Evolutionary conservation across 2,113 vertebrate species (phyloP).

Genomic region (Glaucomys volans): DNA sequence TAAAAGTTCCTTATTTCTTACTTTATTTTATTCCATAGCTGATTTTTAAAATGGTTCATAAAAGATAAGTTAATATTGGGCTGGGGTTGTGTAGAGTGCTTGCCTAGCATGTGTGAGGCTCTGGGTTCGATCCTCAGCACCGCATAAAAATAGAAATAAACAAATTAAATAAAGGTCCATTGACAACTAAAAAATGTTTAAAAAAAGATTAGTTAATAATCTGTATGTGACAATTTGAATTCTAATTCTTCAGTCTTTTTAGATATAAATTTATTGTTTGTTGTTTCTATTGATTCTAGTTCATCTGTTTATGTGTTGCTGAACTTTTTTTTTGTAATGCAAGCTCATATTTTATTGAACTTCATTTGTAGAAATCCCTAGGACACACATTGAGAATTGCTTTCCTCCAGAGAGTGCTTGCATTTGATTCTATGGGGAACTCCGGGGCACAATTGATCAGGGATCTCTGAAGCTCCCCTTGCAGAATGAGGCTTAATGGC

Average conservation of each 20-base stretch:
- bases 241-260: conserved; percentile 32
- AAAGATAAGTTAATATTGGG: background rate
- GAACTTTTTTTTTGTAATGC: background rate
- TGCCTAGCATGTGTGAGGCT: too few species aligned
- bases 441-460: background rate
- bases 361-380: conserved; percentile 46
- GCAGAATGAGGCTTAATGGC: background rate
- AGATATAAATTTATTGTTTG: background rate
- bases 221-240: background rate
- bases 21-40: conserved; percentile 10
- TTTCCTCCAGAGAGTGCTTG: conserved; percentile 2
- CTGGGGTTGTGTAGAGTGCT: too few species aligned
- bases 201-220: background rate
- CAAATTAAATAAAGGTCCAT: too few species aligned
- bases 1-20: conserved; percentile 5
- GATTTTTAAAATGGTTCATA: background rate
- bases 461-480: background rate
- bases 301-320: background rate
- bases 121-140: too few species aligned
- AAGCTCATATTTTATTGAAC: conserved; percentile 55
- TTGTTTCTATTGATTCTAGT: conserved; percentile 18
- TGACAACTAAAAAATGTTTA: too few species aligned
- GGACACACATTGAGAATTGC: background rate
- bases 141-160: too few species aligned
- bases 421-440: background rate